Evolutionary conservation across 2,797 vertebrate species (phyloP).

Genomic region (Potorous gilbertii): DNA sequence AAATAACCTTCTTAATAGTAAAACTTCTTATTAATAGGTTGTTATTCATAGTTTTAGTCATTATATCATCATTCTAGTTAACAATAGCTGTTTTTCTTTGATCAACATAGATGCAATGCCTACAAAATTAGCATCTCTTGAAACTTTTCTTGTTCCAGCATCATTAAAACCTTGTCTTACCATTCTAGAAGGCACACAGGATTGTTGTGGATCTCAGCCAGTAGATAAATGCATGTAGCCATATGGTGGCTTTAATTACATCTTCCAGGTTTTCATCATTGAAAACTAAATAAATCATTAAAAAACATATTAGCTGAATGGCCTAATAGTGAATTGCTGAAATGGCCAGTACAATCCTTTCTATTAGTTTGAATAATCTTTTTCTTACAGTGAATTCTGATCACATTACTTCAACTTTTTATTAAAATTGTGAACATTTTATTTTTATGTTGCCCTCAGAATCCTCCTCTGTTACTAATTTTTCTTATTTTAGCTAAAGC

Average conservation of each 20-base stretch:
- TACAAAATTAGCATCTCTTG: slow-evolving; percentile 67
- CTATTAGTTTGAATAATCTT: slow-evolving; percentile 45
- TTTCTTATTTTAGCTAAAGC: slow-evolving; percentile 51
- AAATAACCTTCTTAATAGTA: slow-evolving; percentile 34
- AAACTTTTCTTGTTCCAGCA: slow-evolving; percentile 73
- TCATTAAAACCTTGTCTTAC: slow-evolving; percentile 85
- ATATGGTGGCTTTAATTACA: slow-evolving; percentile 68
- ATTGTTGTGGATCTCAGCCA: slow-evolving; percentile 84
- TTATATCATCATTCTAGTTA: slow-evolving; percentile 19
- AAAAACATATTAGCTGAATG: slow-evolving; percentile 60
- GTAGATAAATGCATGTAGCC: slow-evolving; percentile 83
- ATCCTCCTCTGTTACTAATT: slow-evolving; percentile 31
- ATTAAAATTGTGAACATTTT: not conserved
- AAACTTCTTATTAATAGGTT: not conserved
- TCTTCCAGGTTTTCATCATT: slow-evolving; percentile 63
- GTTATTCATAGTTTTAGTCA: not conserved
- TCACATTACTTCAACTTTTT: not conserved
- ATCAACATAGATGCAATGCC: slow-evolving; percentile 42
- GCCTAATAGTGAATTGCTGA: slow-evolving; percentile 29
- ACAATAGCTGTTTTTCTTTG: slow-evolving; percentile 36
- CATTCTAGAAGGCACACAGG: slow-evolving; percentile 85
- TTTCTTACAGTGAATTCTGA: not conserved
- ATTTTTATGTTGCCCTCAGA: not conserved
- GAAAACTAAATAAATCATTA: slow-evolving; percentile 67
- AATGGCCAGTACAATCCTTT: not conserved